Percentiles rank a stretch among this genome's conserved stretches.
phyloP scores from a whole-genome alignment of 2,888 invertebrate species.

The Venustoraphidia nigricollis region DNA sequence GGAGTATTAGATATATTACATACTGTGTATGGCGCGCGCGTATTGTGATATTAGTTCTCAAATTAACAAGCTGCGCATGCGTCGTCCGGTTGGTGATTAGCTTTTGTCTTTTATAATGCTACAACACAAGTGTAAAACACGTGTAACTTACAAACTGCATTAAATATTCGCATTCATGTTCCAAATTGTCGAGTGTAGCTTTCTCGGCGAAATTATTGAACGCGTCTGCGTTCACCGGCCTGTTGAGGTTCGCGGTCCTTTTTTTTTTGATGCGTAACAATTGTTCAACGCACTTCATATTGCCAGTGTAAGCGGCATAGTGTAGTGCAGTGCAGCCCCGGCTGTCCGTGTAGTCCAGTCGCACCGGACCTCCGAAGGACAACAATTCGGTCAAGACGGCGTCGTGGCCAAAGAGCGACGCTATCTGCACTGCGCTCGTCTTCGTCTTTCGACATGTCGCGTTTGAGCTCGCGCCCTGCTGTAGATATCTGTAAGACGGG shows the following conservation, averaged over 20 bases:
- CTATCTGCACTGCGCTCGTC: slow-evolving; percentile 32
- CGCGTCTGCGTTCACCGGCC: background rate
- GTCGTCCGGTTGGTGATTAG: too few relatives aligned
- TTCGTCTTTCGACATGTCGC: slow-evolving; percentile 31
- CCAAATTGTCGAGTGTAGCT: background rate
- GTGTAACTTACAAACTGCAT: slow-evolving; percentile 1
- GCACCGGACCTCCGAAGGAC: slow-evolving; percentile 27
- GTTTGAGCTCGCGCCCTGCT: slow-evolving; percentile 32
- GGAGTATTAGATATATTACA: too few relatives aligned
- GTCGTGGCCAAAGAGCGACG: slow-evolving; percentile 27
- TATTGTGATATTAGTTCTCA: too few relatives aligned
- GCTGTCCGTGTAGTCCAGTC: slow-evolving; percentile 25
- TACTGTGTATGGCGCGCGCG: too few relatives aligned
- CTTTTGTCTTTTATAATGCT: too few relatives aligned
- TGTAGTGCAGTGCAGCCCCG: slow-evolving; percentile 33
- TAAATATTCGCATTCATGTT: slow-evolving; percentile 1
- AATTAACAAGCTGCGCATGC: too few relatives aligned
- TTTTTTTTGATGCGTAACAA: slow-evolving; percentile 20
- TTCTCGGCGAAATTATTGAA: background rate
- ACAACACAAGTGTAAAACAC: too few relatives aligned
- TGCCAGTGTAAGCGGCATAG: slow-evolving; percentile 32
- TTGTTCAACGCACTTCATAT: slow-evolving; percentile 28
- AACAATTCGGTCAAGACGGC: slow-evolving; percentile 28
- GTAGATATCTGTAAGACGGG: slow-evolving; percentile 23
- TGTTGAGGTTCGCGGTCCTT: background rate